Percentiles rank a stretch among this genome's conserved stretches.
These are phyloP conservation scores for Pitta sordida DNA, from an alignment of 2,113 vertebrate genomes.

Conservation along the genomic window DNA sequence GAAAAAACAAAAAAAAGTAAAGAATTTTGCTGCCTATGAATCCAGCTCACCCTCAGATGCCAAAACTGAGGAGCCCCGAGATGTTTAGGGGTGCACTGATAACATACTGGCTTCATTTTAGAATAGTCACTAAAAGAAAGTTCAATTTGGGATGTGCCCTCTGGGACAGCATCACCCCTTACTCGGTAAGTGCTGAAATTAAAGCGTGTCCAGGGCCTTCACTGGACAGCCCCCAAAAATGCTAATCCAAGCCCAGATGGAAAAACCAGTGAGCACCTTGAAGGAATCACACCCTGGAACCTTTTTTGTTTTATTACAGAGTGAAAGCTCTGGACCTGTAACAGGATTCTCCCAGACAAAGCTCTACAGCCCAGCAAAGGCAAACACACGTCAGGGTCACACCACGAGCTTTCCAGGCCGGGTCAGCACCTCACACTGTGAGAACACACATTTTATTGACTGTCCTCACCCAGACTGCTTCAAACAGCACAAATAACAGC, in stretches of 20 bases:
- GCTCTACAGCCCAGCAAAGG: neutral
- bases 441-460: neutral
- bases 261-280: accelerated
- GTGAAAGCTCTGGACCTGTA: neutral
- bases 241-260: neutral
- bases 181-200: neutral
- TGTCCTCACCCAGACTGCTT: neutral
- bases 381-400: accelerated
- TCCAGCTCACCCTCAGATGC: neutral
- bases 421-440: neutral
- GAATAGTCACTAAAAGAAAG: neutral
- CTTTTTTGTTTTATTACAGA: neutral
- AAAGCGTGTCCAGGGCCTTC: neutral
- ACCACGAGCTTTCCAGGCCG: neutral
- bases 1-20: neutral
- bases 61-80: neutral
- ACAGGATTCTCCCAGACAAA: neutral
- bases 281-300: neutral
- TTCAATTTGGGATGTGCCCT: neutral
- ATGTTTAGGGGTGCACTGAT: neutral
- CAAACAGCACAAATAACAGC: neutral
- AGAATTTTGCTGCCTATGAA: neutral
- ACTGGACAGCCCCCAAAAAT: neutral
- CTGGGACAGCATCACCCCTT: neutral
- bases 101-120: neutral